Conservation (phyloP, 2,113 vertebrate genomes). For the Prochilodus magdalenae region DNA sequence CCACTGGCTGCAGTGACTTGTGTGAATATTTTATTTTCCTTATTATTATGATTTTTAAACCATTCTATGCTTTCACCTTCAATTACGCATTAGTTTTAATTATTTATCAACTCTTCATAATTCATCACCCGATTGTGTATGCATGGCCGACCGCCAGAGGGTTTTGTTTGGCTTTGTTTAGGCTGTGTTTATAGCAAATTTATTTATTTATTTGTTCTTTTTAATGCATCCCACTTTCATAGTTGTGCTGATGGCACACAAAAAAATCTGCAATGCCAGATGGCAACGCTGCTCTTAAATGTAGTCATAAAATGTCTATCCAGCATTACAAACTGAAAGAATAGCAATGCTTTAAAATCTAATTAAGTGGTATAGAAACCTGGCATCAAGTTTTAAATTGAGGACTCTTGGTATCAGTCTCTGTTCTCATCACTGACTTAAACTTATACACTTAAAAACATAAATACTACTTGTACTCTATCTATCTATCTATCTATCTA, state of each 20-base stretch:
- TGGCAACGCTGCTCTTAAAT: not conserved
- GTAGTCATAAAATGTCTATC: not conserved
- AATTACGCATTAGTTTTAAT: slow-evolving; percentile 63
- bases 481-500: too few species aligned
- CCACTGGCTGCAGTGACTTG: not conserved
- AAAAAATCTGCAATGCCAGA: not conserved
- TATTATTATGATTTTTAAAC: slow-evolving; percentile 57
- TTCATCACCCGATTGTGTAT: slow-evolving; percentile 69
- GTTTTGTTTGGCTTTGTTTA: slow-evolving; percentile 61
- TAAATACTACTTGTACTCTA: too few species aligned
- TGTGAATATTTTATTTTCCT: slow-evolving; percentile 36
- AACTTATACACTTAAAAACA: too few species aligned
- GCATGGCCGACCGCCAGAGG: slow-evolving; percentile 62
- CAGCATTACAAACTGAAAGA: not conserved
- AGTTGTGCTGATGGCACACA: slow-evolving; percentile 1
- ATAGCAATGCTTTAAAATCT: not conserved
- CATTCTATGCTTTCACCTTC: slow-evolving; percentile 56
- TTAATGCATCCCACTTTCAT: not conserved
- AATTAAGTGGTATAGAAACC: not conserved
- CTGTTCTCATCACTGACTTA: not conserved
- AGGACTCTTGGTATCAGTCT: not conserved
- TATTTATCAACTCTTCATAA: slow-evolving; percentile 70
- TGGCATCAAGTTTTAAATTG: not conserved
- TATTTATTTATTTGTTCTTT: slow-evolving; percentile 1
- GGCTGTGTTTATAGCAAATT: slow-evolving; percentile 21